A percentile compares a stretch with the other conserved stretches of the same genome.
Conservation (phyloP, 2,113 vertebrate species). For the Onychostoma macrolepis region DNA sequence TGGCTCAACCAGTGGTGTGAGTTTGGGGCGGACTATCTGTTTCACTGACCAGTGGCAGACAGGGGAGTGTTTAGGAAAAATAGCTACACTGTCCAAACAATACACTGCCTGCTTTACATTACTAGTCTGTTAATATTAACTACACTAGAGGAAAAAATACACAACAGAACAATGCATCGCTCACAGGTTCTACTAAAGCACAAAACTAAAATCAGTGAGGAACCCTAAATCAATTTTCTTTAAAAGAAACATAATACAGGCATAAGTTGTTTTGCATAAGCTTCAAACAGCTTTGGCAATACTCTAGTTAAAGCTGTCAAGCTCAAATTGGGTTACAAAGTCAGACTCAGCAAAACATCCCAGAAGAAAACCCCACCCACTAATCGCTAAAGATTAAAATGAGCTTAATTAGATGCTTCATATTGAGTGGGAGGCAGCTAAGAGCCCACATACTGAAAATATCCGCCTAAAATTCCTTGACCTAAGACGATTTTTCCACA, state of each 20-base stretch:
- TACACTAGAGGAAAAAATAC: background rate
- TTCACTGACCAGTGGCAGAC: background rate
- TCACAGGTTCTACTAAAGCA: background rate
- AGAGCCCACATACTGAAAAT: background rate
- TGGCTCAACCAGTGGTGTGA: background rate
- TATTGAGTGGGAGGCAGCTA: background rate
- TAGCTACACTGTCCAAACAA: background rate
- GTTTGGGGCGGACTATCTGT: background rate
- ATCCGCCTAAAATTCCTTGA: conserved; percentile 14
- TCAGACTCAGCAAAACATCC: conserved; percentile 11
- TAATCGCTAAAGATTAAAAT: background rate
- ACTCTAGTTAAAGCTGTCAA: conserved; percentile 9
- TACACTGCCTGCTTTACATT: background rate
- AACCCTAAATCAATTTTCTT: background rate
- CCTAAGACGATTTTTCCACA: background rate
- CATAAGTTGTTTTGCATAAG: background rate
- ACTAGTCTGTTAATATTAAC: background rate
- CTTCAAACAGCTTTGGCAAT: conserved; percentile 7
- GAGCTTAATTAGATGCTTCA: no score
- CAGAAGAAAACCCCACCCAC: conserved; percentile 14
- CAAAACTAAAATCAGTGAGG: background rate
- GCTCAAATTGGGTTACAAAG: background rate
- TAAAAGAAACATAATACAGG: conserved; percentile 5
- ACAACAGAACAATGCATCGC: no score
- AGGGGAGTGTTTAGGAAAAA: background rate